These are phyloP conservation scores for Lamellibrachia columna DNA, from an alignment of 2,888 invertebrate genomes.

Conservation along the genomic window DNA sequence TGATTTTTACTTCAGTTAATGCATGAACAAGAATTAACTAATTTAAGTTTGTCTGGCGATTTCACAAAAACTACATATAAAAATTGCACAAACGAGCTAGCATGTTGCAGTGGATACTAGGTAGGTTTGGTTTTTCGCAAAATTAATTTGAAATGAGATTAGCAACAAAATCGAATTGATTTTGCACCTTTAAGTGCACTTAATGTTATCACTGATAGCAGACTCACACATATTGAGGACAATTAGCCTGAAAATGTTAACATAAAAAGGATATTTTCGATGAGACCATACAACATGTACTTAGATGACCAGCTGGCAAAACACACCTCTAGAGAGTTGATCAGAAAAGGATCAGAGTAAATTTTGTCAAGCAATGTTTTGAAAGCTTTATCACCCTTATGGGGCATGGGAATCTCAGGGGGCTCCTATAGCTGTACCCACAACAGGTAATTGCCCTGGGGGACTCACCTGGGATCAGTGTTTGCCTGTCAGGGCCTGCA, in stretches of 20 bases:
- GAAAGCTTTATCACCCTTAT: background rate
- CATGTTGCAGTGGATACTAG: no score
- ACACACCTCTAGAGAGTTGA: background rate
- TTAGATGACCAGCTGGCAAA: background rate
- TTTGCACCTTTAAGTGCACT: background rate
- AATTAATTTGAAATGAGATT: no score
- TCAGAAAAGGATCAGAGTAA: background rate
- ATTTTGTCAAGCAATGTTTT: background rate
- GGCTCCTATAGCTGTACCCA: background rate
- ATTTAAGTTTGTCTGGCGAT: no score
- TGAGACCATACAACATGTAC: background rate
- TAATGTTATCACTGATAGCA: background rate
- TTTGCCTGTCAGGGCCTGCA: background rate
- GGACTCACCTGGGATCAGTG: background rate
- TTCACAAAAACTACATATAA: no score
- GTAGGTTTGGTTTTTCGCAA: no score
- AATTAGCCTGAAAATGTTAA: background rate
- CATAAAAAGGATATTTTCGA: background rate
- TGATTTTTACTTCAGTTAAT: no score
- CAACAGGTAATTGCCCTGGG: background rate
- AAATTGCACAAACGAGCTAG: no score
- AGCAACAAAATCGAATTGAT: no score
- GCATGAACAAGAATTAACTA: no score
- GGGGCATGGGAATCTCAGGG: background rate
- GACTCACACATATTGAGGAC: background rate